Evolutionary conservation across 2,113 vertebrate genomes (phyloP), one percentile per base, ranked within the genome.

Genomic region (Pollachius pollachius): DNA sequence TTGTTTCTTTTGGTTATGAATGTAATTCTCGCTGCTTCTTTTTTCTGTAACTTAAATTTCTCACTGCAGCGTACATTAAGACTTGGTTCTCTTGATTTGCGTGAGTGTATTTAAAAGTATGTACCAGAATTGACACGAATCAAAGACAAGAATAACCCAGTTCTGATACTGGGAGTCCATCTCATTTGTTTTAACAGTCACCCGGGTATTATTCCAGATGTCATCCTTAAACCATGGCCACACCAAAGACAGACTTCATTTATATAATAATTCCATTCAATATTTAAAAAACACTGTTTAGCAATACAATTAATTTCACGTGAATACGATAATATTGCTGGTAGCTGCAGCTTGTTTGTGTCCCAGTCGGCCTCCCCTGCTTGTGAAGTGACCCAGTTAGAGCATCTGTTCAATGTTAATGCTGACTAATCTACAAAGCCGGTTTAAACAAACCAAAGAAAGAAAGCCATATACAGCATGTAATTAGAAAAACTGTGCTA

Each of bases 381-480:
- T 34, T 7, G 4, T 34, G 30, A 34, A 34, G 30, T 34, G 30
- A 34, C 30, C 30, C 30, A 34, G 30, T 34, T 34, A 34, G 30
- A 3, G 30, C 30, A 34, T 34, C 30, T 34, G 30, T 34, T 34
- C 30, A 34, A 69, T 58, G 52, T 16, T 54, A 58, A 56, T 48
- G 66, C 72, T 73, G 69, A 60, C 69, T 81, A 48, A 13, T 48
- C 41, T 48, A 9, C 41, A 12, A 48, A 48, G 41, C 30, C 67
- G 69, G 56, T 68, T 19, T 19, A 12, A 34, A 34, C 8, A 81
- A 89, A 86, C 88, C 90, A 92, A 91, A 91, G 85, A 92, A 91
- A 91, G 85, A 86, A 90, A 92, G 90, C 88, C 90, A 91, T 90
- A 86, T 64, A 7, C 65, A 69, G 70, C 71, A 66, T 59, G 37